Conservation (phyloP, 2,113 vertebrate species). For the Globicephala melas region DNA sequence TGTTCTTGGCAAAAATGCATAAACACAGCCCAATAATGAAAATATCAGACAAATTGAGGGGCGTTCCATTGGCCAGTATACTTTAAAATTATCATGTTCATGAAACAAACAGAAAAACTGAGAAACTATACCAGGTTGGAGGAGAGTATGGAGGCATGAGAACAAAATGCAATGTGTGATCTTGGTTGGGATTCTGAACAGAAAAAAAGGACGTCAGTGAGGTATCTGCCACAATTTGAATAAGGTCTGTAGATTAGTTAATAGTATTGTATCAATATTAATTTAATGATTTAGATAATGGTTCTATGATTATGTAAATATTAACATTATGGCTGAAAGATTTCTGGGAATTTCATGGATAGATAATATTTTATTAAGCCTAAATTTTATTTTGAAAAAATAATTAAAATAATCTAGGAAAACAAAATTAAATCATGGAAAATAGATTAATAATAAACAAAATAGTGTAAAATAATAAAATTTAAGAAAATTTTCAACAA, state of each 20-base stretch:
- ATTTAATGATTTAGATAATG: neutral
- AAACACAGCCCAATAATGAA: neutral
- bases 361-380: neutral
- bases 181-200: neutral
- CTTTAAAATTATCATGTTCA: neutral
- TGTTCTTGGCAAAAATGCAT: neutral
- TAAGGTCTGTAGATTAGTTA: neutral
- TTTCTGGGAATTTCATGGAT: neutral
- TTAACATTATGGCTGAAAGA: neutral
- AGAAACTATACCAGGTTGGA: neutral
- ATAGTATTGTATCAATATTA: neutral
- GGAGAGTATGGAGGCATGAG: neutral
- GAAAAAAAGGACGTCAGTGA: neutral
- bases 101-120: neutral
- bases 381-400: neutral
- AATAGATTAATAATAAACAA: neutral
- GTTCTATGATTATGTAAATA: neutral
- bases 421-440: neutral
- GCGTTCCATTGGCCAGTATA: neutral
- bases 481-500: neutral
- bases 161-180: neutral
- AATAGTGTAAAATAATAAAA: neutral
- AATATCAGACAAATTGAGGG: neutral
- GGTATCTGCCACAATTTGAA: neutral
- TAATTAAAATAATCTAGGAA: neutral